Conservation (phyloP, 1,140 invertebrate species). For the Drosophila neocordata region DNA sequence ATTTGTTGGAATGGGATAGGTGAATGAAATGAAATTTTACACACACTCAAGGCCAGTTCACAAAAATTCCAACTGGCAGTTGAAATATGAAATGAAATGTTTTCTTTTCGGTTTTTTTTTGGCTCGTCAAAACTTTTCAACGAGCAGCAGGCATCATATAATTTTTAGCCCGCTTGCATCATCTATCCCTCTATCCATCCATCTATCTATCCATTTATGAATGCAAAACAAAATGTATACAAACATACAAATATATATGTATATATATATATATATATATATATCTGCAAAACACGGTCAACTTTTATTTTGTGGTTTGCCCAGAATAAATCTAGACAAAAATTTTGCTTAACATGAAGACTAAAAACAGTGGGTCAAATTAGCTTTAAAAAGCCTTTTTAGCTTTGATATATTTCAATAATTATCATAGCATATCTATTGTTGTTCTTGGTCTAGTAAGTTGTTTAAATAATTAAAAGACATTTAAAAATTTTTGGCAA, state of each 20-base stretch:
- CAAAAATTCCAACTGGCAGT: slow-evolving; percentile 42
- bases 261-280: slow-evolving; percentile 21
- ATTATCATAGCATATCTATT: too few relatives aligned
- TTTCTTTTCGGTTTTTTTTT: slow-evolving; percentile 1
- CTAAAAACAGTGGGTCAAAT: not conserved
- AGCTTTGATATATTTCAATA: too few relatives aligned
- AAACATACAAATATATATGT: slow-evolving; percentile 14
- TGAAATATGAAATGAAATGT: slow-evolving; percentile 41
- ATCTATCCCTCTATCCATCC: not conserved
- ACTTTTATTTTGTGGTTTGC: slow-evolving; percentile 57
- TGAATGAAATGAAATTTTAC: slow-evolving; percentile 46
- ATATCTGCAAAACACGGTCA: slow-evolving; percentile 41
- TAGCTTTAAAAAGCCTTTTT: not conserved
- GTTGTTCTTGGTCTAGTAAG: too few relatives aligned
- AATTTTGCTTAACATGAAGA: slow-evolving; percentile 19
- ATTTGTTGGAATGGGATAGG: slow-evolving; percentile 9
- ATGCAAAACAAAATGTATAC: slow-evolving; percentile 43
- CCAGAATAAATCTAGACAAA: slow-evolving; percentile 28
- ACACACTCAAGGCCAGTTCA: slow-evolving; percentile 53
- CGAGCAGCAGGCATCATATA: slow-evolving; percentile 39
- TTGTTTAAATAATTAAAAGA: too few relatives aligned
- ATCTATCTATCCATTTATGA: slow-evolving; percentile 17
- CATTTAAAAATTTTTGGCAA: too few relatives aligned
- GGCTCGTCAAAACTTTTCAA: slow-evolving; percentile 69
- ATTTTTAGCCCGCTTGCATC: slow-evolving; percentile 52